Evolutionary conservation across 2,113 vertebrate genomes (phyloP), one percentile per base, ranked within the genome.

Genomic region (Rhagologus leucostigma): DNA sequence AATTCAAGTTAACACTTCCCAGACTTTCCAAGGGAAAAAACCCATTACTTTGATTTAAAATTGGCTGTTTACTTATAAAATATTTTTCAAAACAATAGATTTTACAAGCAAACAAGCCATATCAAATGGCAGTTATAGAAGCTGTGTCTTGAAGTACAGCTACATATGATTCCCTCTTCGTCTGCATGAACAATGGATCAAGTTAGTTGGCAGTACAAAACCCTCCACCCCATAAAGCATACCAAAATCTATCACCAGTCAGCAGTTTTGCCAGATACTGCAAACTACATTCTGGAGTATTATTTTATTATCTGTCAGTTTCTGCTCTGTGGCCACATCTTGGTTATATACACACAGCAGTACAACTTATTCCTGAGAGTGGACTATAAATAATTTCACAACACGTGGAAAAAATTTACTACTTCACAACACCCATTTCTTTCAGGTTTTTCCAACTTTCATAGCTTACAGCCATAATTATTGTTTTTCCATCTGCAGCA

Each of bases 401-500:
- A 84, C 95, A 94, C 94, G 87, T 75, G 78, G 86, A 92, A 95
- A 92, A 96, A 89, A 96, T 87, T 84, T 92, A 89, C 42, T 78
- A 65, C 74, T 90, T 79, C 85, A 89, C 84, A 91, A 94, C 96
- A 74, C 70, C 68, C 67, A 73, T 94, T 96, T 83, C 93, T 93
- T 82, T 77, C 50, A 84, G 76, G 84, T 93, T 94, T 87, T 93
- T 91, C 87, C 92, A 87, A 95, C 81, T 94, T 95, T 88, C 62
- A 81, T 89, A 91, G 88, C 73, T 94, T 89, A 59, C 30, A 94
- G 93, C 60, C 19, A 6, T 76, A 55, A 91, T 68, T 57, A 94
- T 79, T 84, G 42, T 75, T 97, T 96, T 97, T 93, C 94, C 93
- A 89, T 88, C 90, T 93, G 84, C 73, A 95, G 75, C 50, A 78